phyloP scores from a whole-genome alignment of 2,113 vertebrate genomes.

The Pollimyrus isidori region DNA sequence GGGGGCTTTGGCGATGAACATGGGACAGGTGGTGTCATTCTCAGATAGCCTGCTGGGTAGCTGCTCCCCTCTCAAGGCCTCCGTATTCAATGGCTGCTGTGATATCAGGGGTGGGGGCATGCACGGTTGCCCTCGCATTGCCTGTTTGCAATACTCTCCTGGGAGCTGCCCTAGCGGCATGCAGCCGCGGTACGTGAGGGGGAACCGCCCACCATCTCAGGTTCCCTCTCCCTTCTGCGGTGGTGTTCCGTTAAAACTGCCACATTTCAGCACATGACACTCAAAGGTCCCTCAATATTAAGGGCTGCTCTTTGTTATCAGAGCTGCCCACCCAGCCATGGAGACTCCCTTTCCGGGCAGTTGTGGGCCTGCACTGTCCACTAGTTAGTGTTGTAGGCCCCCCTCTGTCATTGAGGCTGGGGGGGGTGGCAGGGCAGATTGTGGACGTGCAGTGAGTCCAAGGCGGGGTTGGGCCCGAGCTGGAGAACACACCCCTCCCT shows the following conservation, averaged over 20 bases:
- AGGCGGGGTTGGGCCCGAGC: background rate
- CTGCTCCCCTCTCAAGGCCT: background rate
- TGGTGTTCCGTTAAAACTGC: background rate
- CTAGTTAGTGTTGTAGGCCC: background rate
- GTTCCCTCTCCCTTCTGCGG: background rate
- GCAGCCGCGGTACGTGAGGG: background rate
- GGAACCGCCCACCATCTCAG: background rate
- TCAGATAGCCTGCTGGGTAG: background rate
- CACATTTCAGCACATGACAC: background rate
- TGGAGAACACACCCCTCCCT: background rate
- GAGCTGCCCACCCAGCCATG: background rate
- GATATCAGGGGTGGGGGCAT: background rate
- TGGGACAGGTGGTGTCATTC: background rate
- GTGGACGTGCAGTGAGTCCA: background rate
- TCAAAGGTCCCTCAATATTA: background rate
- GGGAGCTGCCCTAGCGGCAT: background rate
- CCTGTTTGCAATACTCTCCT: background rate
- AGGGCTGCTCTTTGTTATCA: background rate
- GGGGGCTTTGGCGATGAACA: conserved; percentile 5
- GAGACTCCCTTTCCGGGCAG: background rate
- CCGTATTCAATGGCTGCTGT: background rate
- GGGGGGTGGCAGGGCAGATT: background rate
- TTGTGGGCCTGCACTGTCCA: background rate
- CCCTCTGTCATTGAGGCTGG: background rate
- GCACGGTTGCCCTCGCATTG: background rate